phyloP scores from a whole-genome alignment of 2,797 vertebrate genomes.

The Peromyscus melanophrys region DNA sequence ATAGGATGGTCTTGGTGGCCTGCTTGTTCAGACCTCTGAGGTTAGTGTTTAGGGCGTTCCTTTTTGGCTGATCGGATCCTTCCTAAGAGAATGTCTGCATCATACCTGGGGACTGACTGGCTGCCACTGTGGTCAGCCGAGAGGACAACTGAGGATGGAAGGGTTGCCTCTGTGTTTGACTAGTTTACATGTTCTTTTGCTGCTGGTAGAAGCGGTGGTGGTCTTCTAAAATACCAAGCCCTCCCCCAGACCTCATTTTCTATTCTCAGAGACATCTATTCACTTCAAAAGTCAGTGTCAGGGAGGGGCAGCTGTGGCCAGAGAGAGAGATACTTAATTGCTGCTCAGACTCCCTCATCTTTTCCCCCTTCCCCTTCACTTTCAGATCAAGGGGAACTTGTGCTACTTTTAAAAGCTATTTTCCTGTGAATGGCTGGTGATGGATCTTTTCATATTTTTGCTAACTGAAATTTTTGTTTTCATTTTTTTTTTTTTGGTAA shows the following conservation, averaged over 20 bases:
- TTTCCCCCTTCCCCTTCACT: neutral
- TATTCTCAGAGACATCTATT: neutral
- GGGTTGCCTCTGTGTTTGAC: neutral
- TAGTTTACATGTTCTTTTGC: neutral
- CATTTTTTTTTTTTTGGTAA: too few species aligned
- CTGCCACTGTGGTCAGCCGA: neutral
- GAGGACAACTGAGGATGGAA: neutral
- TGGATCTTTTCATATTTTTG: neutral
- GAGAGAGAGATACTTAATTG: neutral
- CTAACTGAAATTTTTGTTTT: neutral
- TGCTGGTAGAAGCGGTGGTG: neutral
- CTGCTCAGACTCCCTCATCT: neutral
- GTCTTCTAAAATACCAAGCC: slow-evolving; percentile 17
- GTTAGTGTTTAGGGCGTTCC: neutral
- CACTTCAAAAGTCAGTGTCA: neutral
- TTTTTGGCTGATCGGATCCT: slow-evolving; percentile 5
- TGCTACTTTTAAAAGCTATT: slow-evolving; percentile 14
- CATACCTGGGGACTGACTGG: neutral
- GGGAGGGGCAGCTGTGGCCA: neutral
- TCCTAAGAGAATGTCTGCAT: neutral
- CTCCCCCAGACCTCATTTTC: neutral
- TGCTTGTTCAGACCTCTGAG: neutral
- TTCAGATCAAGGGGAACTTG: neutral
- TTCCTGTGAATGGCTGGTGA: neutral
- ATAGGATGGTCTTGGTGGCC: neutral